phyloP scores from a whole-genome alignment of 1,140 invertebrate species.

The Penaeus japonicus region DNA sequence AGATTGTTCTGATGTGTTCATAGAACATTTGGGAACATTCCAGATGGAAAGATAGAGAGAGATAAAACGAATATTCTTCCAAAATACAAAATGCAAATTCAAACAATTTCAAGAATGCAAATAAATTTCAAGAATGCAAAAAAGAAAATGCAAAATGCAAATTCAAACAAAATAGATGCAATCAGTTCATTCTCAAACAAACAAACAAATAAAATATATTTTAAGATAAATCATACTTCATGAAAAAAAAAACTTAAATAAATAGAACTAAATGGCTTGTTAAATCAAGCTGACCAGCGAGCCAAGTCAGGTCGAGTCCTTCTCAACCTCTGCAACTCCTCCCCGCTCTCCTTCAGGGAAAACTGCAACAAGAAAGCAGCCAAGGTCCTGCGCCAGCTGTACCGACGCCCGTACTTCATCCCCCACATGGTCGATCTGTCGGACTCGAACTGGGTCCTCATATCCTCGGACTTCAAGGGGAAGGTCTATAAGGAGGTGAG shows the following conservation, averaged over 20 bases:
- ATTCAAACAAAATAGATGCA: not conserved
- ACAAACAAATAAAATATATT: no score
- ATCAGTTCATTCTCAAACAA: no score
- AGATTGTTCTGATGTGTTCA: not conserved
- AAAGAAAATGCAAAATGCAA: not conserved
- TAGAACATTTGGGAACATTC: not conserved
- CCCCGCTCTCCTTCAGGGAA: conserved; percentile 68
- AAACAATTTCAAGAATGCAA: not conserved
- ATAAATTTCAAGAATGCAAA: not conserved
- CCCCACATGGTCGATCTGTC: conserved; percentile 78
- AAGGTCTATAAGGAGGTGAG: conserved; percentile 74
- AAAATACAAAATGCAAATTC: no score
- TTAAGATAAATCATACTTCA: no score
- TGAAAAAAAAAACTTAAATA: no score
- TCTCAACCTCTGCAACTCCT: not conserved
- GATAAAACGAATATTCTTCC: no score
- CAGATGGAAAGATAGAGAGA: no score
- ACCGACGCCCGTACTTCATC: conserved; percentile 78
- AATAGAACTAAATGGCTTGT: no score
- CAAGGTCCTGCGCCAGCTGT: conserved; percentile 75
- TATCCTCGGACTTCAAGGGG: conserved; percentile 79
- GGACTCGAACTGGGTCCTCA: conserved; percentile 81
- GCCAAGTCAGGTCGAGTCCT: not conserved
- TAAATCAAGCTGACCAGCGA: no score
- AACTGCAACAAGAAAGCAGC: conserved; percentile 82